Conservation (phyloP, 2,797 vertebrate genomes). For the Semotilus atromaculatus region DNA sequence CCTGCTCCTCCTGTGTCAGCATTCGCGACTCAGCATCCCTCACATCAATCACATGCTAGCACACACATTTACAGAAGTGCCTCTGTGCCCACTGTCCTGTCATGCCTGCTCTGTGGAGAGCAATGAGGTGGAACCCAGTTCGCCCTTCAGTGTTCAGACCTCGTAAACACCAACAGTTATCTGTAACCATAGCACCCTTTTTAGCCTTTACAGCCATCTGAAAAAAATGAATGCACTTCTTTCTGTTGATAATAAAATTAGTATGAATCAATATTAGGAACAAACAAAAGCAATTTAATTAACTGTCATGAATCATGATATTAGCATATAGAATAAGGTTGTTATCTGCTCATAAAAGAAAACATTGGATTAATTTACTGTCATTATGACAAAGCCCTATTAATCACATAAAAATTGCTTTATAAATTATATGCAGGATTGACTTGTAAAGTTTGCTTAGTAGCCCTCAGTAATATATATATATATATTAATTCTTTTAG, state of each 20-base stretch:
- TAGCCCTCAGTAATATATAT: neutral
- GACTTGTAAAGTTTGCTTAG: neutral
- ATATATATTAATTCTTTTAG: no score
- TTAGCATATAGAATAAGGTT: neutral
- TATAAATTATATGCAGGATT: neutral
- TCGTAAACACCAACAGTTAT: neutral
- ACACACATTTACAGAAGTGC: conserved; percentile 23
- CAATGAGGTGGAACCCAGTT: conserved; percentile 19
- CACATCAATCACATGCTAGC: conserved; percentile 24
- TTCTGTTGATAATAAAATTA: conserved; percentile 10
- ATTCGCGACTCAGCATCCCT: conserved; percentile 30
- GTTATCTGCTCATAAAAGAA: neutral
- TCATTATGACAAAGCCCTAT: conserved; percentile 3
- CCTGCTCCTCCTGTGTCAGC: conserved; percentile 24
- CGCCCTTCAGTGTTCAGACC: conserved; percentile 1
- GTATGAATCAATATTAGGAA: neutral
- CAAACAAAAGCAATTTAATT: neutral
- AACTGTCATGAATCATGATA: neutral
- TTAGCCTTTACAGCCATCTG: neutral
- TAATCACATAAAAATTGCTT: neutral
- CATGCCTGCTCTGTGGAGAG: conserved; percentile 19
- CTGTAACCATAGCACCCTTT: neutral
- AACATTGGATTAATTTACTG: neutral
- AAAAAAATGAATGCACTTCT: neutral
- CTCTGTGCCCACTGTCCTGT: conserved; percentile 17